Base-by-base conservation (phyloP, 1,140 invertebrate species). In the Temnothorax nylanderi region DNA sequence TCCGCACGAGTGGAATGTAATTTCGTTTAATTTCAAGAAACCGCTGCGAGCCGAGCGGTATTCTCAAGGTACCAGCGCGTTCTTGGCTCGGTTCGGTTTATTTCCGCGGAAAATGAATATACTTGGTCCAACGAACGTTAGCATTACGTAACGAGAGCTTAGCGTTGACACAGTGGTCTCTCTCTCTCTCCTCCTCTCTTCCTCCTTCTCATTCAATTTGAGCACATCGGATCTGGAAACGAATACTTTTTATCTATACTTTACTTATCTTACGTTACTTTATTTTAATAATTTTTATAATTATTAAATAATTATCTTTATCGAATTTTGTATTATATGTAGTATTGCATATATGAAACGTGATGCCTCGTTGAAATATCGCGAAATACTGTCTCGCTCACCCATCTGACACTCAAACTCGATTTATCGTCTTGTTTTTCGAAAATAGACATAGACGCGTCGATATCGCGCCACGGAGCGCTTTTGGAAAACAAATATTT, bases 381-480 rank as follows among this genome's bases (percentile, higher is more conserved):
- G 21, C 21, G 3, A n/a, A 21, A 13, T 10, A 26, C 54, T 69
- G 64, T 54, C 16, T 37, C 13, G 5, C 34, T 69, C 21, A 71
- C 32, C 32, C 11, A 51, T 26, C 26, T 26, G 26, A 26, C 26
- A 18, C 58, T 78, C 32, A 37, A 56, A 32, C 18, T 21, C 74
- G 11, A 71, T 71, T 71, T 71, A 71, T 81, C n/a, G 13, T 37
- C 16, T 41, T 81, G 77, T 81, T 81, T 81, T 81, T 56, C 47
- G 47, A 54, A 81, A 54, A 54, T 54, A 54, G 21, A 81, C 71
- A 81, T 81, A 81, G 64, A 71, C 5, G 13, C 34, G n/a, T 26
- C 34, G 62, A 81, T 81, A 37, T 54, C 34, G 16, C 8, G 11
- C 47, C 13, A 37, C n/a, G 18, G 11, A 81, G 0, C 34, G 18